These are phyloP conservation scores for Tenthredo livida DNA, from an alignment of 2,888 invertebrate species.

Conservation along the genomic window DNA sequence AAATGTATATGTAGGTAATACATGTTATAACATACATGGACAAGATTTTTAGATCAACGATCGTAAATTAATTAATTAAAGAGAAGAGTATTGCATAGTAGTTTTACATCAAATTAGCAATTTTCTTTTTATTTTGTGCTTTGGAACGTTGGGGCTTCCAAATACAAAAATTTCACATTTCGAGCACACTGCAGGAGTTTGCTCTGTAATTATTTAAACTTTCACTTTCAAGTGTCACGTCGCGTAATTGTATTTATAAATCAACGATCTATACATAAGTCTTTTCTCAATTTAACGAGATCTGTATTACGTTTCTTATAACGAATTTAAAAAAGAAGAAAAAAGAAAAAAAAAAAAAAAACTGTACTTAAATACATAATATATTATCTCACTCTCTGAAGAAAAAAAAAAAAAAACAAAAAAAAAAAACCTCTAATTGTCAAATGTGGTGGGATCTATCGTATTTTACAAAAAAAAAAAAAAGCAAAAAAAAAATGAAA, in stretches of 20 bases:
- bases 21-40: neutral
- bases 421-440: neutral
- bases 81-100: neutral
- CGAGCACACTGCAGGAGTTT: neutral
- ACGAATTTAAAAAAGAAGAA: neutral
- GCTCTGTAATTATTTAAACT: neutral
- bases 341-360: neutral
- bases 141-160: conserved; percentile 40
- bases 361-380: neutral
- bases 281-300: neutral
- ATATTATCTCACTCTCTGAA: neutral
- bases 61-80: neutral
- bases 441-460: neutral
- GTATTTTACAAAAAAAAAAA: neutral
- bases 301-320: neutral
- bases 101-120: neutral
- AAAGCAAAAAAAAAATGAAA: neutral
- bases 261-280: neutral
- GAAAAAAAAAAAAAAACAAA: too few species aligned
- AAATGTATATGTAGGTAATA: too few species aligned
- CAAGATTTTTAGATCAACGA: neutral
- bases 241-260: conserved; percentile 9
- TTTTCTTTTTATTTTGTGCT: conserved; percentile 3
- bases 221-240: neutral
- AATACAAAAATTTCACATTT: conserved; percentile 36